Conservation (phyloP, 2,888 invertebrate species). For the Lycophotia porphyrea region DNA sequence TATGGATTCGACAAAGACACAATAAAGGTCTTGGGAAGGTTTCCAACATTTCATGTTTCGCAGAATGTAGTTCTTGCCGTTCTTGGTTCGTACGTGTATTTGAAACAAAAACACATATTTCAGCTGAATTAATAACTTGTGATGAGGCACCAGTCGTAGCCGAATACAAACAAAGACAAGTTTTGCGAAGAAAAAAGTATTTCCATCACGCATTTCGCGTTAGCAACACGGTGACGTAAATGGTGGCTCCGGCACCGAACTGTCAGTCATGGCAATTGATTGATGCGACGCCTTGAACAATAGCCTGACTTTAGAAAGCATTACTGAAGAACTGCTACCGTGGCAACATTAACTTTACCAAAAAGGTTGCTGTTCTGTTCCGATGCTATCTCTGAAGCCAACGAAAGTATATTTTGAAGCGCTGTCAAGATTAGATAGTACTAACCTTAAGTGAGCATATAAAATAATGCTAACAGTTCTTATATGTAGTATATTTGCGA, state of each 20-base stretch:
- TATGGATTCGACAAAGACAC: background rate
- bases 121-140: constrained; percentile 19
- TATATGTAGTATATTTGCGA: constrained; percentile 40
- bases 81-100: no score
- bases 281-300: constrained; percentile 71
- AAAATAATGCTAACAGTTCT: constrained; percentile 39
- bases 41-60: constrained; percentile 8
- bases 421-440: constrained; percentile 61
- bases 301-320: constrained; percentile 65
- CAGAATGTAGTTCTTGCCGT: background rate
- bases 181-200: constrained; percentile 64
- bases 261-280: constrained; percentile 76
- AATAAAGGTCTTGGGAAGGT: background rate
- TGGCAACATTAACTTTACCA: constrained; percentile 38
- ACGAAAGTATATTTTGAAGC: constrained; percentile 45
- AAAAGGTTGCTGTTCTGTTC: constrained; percentile 35
- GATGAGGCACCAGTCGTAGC: no score
- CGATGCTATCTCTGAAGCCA: constrained; percentile 37
- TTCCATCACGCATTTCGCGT: constrained; percentile 69
- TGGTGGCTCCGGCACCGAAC: constrained; percentile 70
- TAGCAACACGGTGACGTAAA: constrained; percentile 67
- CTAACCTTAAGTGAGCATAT: constrained; percentile 46
- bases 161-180: constrained; percentile 30
- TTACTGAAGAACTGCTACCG: constrained; percentile 31
- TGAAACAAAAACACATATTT: constrained; percentile 6